phyloP scores from a whole-genome alignment of 2,888 invertebrate species.

The Melitaea athalia region DNA sequence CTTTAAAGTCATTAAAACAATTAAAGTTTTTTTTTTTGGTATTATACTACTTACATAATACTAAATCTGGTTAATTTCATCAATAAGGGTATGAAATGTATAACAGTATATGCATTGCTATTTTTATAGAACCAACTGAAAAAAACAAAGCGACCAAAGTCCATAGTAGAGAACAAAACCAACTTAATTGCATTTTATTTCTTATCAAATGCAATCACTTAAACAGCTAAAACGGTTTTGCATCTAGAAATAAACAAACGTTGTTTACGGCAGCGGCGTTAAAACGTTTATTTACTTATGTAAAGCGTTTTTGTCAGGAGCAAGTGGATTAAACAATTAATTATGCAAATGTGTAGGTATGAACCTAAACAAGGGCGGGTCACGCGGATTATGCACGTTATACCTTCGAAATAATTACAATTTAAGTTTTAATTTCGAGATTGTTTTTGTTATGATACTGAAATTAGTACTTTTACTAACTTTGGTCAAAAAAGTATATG shows the following conservation, averaged over 20 bases:
- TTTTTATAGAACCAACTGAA: background rate
- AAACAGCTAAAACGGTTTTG: slow-evolving; percentile 16
- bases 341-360: slow-evolving; percentile 56
- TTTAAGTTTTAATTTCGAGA: slow-evolving; percentile 14
- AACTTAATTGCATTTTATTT: slow-evolving; percentile 18
- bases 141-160: background rate
- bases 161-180: slow-evolving; percentile 10
- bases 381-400: slow-evolving; percentile 16
- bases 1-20: too few species aligned
- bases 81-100: background rate
- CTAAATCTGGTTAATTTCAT: too few species aligned
- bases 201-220: slow-evolving; percentile 35
- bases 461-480: too few species aligned
- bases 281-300: slow-evolving; percentile 46
- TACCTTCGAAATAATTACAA: slow-evolving; percentile 11
- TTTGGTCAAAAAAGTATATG: too few species aligned
- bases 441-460: background rate
- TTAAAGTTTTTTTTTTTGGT: too few species aligned
- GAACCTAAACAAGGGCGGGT: slow-evolving; percentile 28
- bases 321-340: slow-evolving; percentile 67
- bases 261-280: slow-evolving; percentile 32
- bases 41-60: too few species aligned
- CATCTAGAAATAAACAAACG: slow-evolving; percentile 30
- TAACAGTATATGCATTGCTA: background rate
- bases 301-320: slow-evolving; percentile 45